Percentiles rank a stretch among this genome's conserved stretches.
Conservation (phyloP, 2,888 invertebrate genomes). For the Andricus curvator region DNA sequence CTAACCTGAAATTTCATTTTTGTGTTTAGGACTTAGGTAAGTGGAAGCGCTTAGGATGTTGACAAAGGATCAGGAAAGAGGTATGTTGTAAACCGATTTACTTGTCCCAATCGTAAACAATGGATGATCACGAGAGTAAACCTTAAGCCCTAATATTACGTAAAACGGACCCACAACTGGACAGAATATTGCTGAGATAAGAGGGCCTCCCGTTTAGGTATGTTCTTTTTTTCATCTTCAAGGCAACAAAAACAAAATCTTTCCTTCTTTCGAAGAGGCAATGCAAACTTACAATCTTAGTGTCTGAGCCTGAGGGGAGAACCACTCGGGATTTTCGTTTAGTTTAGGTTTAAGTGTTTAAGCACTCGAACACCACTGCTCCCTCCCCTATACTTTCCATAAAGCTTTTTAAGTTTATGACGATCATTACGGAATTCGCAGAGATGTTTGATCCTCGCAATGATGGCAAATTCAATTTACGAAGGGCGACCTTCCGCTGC, state of each 20-base stretch:
- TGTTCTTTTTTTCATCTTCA: constrained; percentile 23
- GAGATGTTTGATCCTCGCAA: constrained; percentile 60
- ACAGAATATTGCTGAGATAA: constrained; percentile 4
- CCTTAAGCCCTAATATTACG: constrained; percentile 10
- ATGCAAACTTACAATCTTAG: constrained; percentile 5
- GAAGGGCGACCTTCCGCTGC: constrained; percentile 46
- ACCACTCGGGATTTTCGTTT: constrained; percentile 21
- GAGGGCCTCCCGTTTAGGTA: constrained; percentile 9
- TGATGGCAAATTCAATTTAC: constrained; percentile 59
- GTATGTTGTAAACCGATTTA: constrained; percentile 68
- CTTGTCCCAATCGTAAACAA: constrained; percentile 66
- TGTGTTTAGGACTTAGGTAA: background rate
- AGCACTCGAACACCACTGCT: constrained; percentile 6
- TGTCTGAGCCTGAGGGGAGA: background rate
- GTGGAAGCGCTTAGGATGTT: constrained; percentile 1
- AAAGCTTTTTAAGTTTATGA: constrained; percentile 69
- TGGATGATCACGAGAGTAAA: constrained; percentile 64
- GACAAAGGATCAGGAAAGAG: constrained; percentile 35
- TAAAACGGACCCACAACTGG: constrained; percentile 14
- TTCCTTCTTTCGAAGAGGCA: background rate
- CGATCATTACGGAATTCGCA: constrained; percentile 58
- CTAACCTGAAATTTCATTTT: background rate
- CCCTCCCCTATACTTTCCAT: constrained; percentile 46
- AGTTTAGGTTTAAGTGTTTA: constrained; percentile 37
- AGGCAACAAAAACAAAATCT: constrained; percentile 25